Evolutionary conservation across 2,888 invertebrate genomes (phyloP).

Genomic region (Microchrysa polita): DNA sequence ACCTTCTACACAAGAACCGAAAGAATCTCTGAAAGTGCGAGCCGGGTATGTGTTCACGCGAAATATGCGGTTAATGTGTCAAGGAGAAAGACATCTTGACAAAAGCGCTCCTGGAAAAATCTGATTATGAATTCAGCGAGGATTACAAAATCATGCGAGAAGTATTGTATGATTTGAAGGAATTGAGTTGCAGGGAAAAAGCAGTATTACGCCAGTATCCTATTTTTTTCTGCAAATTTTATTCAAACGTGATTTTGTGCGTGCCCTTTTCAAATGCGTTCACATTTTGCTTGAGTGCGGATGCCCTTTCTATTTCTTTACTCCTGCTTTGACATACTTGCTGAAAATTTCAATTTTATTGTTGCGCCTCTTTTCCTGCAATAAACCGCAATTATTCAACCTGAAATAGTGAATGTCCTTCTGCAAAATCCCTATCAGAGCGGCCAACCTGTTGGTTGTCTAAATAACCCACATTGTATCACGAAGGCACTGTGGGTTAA

Average conservation of each 20-base stretch:
- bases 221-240: neutral
- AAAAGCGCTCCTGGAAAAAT: constrained; percentile 17
- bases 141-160: constrained; percentile 1
- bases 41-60: neutral
- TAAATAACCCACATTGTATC: constrained; percentile 3
- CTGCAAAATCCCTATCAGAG: neutral
- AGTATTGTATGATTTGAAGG: neutral
- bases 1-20: neutral
- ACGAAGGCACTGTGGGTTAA: neutral
- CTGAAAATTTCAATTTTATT: neutral
- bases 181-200: neutral
- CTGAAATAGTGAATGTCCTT: neutral
- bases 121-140: constrained; percentile 23
- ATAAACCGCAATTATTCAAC: neutral
- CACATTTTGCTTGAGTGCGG: neutral
- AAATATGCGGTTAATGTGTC: constrained; percentile 31
- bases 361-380: neutral
- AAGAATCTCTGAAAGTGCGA: constrained; percentile 9
- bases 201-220: neutral
- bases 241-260: neutral
- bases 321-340: neutral
- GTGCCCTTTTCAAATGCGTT: neutral
- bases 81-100: constrained; percentile 34
- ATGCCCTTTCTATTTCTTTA: too few species aligned
- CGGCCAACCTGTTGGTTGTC: constrained; percentile 2